A percentile compares a stretch with the other conserved stretches of the same genome.
Evolutionary conservation across 2,888 invertebrate genomes (phyloP).

Genomic region (Argyresthia albistria): DNA sequence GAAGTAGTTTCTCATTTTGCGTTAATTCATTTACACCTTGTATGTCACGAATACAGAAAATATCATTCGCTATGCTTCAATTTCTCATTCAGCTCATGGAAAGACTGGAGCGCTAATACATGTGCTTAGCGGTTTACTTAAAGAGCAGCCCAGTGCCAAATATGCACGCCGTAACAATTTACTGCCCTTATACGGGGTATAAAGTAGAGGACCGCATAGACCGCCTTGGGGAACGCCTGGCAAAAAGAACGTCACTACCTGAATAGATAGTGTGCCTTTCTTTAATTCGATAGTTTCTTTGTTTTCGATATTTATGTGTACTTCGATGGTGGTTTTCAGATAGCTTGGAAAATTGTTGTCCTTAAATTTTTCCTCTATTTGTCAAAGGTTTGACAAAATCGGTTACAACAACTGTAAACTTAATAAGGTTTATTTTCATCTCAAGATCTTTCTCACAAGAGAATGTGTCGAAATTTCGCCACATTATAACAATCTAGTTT

Average conservation of each 20-base stretch:
- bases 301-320: too few species aligned
- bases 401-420: too few species aligned
- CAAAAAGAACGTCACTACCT: conserved; percentile 16
- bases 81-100: conserved; percentile 28
- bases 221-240: conserved; percentile 20
- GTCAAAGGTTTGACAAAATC: too few species aligned
- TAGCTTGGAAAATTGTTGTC: too few species aligned
- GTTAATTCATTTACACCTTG: too few species aligned
- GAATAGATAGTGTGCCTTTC: conserved; percentile 5
- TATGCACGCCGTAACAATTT: conserved; percentile 55
- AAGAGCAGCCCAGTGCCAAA: conserved; percentile 60
- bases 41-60: not conserved
- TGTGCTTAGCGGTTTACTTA: conserved; percentile 59
- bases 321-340: too few species aligned
- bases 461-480: conserved; percentile 23
- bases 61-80: not conserved
- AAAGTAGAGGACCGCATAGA: conserved; percentile 33
- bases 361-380: too few species aligned
- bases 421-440: not conserved
- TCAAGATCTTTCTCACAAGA: not conserved
- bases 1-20: too few species aligned
- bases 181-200: conserved; percentile 48
- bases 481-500: conserved; percentile 46
- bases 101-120: conserved; percentile 42
- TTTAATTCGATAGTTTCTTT: too few species aligned